Base-by-base conservation (phyloP, 1,140 invertebrate genomes). In the Aphidius ervi region DNA sequence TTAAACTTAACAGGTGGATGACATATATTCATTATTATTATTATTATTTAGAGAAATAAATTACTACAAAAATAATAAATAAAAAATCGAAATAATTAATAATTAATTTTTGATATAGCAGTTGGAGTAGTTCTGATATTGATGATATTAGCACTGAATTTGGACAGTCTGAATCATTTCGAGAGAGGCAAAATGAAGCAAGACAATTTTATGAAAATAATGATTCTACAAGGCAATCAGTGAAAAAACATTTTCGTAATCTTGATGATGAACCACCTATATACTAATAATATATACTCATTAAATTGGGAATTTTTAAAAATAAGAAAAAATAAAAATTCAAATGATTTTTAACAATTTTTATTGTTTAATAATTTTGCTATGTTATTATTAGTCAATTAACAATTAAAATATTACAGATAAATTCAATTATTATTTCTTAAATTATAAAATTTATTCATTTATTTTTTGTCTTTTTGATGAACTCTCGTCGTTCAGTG, bases 221-320 rank as follows among this genome's bases (percentile, higher is more conserved):
- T 54, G 49, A 9, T 31, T 52, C 59, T 10, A 52, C 45, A 10
- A 53, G 60, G 43, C 54, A 54, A 16, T 46, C 62, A 8, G 58
- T 74, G 9, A 66, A 68, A 9, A 76, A 74, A 46, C 69, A 66
- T 6, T 63, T 76, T 55, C 69, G 56, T 59, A 65, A 62, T 9
- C 59, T 59, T 6, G 69, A 76, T 9, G 72, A 76, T 31, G 73
- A 70, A 23, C 66, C 74, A 5, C 66, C 70, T 5, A 74, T 76
- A 59, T 76, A 74, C 48, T 75, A 50, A 73, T 39, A 31, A 48
- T n/a, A n/a, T n/a, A n/a, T n/a, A n/a, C n/a, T n/a, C n/a, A n/a
- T n/a, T n/a, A n/a, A n/a, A n/a, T n/a, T n/a, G n/a, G n/a, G n/a
- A n/a, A n/a, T n/a, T n/a, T n/a, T n/a, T n/a, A n/a, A n/a, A n/a